Evolutionary conservation across 1,140 invertebrate species (phyloP).

Genomic region (Brachionus plicatilis): DNA sequence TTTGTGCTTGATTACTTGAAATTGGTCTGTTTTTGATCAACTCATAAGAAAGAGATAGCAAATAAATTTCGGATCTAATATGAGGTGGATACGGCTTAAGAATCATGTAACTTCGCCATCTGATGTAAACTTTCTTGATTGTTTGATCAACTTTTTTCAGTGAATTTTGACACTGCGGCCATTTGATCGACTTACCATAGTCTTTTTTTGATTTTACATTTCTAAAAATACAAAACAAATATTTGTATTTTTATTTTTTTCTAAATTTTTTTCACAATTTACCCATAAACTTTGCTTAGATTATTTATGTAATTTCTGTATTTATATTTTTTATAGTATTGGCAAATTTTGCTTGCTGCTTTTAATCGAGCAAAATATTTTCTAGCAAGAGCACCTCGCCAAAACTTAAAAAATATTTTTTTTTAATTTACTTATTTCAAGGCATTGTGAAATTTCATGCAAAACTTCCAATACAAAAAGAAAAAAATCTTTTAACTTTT

Average conservation of each 20-base stretch:
- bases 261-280: not conserved
- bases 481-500: no score
- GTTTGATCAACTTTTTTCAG: conserved; percentile 59
- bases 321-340: conserved; percentile 74
- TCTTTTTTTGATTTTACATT: conserved; percentile 60
- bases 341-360: conserved; percentile 74
- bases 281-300: conserved; percentile 30
- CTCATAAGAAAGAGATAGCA: conserved; percentile 75
- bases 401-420: not conserved
- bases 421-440: no score
- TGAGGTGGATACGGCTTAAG: conserved; percentile 70
- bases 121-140: conserved; percentile 54
- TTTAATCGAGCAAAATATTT: conserved; percentile 59
- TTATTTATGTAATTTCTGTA: conserved; percentile 39
- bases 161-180: conserved; percentile 68
- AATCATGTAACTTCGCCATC: conserved; percentile 83
- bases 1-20: conserved; percentile 74
- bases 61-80: conserved; percentile 75
- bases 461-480: no score
- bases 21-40: conserved; percentile 67
- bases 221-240: not conserved
- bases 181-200: conserved; percentile 71
- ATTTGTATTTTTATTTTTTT: not conserved
- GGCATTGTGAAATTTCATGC: no score
- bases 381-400: not conserved